Evolutionary conservation across 2,113 vertebrate genomes (phyloP), one percentile per base, ranked within the genome.

Genomic region (Cephalopterus ornatus): DNA sequence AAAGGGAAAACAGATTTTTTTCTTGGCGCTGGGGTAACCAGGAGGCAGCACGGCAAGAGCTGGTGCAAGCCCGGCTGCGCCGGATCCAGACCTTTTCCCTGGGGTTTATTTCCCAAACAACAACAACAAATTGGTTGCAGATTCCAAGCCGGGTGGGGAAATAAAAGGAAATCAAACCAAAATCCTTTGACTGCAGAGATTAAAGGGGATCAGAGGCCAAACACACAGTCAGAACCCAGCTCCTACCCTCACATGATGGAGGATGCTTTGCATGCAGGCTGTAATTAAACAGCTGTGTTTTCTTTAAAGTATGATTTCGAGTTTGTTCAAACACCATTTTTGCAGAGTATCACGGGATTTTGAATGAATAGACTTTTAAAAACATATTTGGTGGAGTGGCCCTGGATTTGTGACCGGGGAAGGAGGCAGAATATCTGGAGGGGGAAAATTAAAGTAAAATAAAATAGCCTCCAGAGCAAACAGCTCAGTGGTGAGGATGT

Each of bases 51-150:
- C 76, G 66, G 71, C 72, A 41, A 77, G 91, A 89, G 93, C 58
- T 33, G 26, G 86, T 83, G 88, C 15, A 46, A 92, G 78, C 84
- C 75, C 27, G 75, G 94, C 92, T 91, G 67, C 11, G 53, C 94
- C 76, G 85, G 93, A 89, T 92, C 96, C 94, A 91, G 93, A 67
- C 62, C 73, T 75, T 76, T 72, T 70, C 94, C 94, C 95, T 71
- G 61, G 88, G 92, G 80, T 96, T 96, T 89, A 44, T 92, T 96
- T 96, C 95, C 95, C 96, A 88, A 96, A 93, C 92, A 94, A 92
- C 95, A 92, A 84, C 88, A 94, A 95, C 96, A 96, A 95, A 96
- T 97, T 96, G 85, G 68, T 94, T 94, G 92, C 95, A 96, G 95
- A 97, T 96, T 95, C 90, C 92, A 90, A 93, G 67, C 55, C 27